Evolutionary conservation across 2,797 vertebrate species (phyloP), one percentile per base, ranked within the genome.

Genomic region (Argya squamiceps): DNA sequence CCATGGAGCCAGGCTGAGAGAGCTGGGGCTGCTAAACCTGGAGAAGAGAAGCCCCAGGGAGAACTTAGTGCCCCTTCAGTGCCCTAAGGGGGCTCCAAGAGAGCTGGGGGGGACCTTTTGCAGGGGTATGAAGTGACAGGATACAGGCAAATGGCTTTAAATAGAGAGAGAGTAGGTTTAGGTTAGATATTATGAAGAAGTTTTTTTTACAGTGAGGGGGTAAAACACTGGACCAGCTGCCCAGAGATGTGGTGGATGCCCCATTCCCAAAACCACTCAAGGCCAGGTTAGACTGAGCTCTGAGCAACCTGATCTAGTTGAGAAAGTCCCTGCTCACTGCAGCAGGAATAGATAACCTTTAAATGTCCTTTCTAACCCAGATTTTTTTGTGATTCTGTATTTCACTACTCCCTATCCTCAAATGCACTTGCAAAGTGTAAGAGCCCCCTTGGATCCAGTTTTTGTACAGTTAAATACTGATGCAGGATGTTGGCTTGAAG

Each of bases 401-500:
- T 26, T 67, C 4, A 24, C 43, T 32, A 32, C 16, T 41, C 41
- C 46, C 39, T 53, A 53, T 7, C 52, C 70, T 81, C 78, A 73
- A 11, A 6, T 47, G 79, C 36, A 34, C 39, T 11, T 37, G 24
- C 10, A 29, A 74, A 55, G 44, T 12, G 10, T 10, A 32, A 18
- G 29, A 62, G 12, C 5, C 63, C 58, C 27, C 27, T 3, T n/a
- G 12, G 65, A 62, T 41, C 9, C 44, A 80, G n/a, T 32, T 63
- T 39, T 43, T 26, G 13, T 6, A 41, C 2, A 27, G 32, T 17
- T 49, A 20, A 58, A 69, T 3, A 8, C 0, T 3, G 49, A 65
- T 3, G 8, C 2, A 62, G 43, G 13, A 47, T 0, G 0, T 2
- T 59, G 19, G 37, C 23, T 5, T 32, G 18, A 85, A 79, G 43